phyloP scores from a whole-genome alignment of 2,113 vertebrate species.

The Brachyistius frenatus region DNA sequence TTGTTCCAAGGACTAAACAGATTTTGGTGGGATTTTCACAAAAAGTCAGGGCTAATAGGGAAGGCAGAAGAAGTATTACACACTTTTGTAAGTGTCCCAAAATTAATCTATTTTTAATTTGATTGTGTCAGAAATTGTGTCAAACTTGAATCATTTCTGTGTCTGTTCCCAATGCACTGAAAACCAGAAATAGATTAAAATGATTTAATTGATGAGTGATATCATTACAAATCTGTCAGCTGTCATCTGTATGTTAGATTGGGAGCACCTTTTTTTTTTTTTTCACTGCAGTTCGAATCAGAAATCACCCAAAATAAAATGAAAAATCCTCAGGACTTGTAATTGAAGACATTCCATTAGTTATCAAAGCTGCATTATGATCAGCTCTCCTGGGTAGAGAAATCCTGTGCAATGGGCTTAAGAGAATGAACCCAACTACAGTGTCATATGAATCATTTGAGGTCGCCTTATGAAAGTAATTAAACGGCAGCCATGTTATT shows the following conservation, averaged over 20 bases:
- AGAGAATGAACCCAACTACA: slow-evolving; percentile 2
- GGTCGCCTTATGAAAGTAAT: no score
- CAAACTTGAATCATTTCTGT: background rate
- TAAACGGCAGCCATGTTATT: no score
- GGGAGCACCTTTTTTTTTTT: no score
- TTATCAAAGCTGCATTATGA: no score
- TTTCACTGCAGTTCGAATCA: no score
- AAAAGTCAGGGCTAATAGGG: background rate
- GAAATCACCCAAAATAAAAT: no score
- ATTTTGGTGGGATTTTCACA: background rate
- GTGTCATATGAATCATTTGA: background rate
- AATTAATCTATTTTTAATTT: background rate
- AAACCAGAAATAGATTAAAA: background rate
- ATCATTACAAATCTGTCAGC: background rate
- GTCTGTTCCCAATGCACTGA: background rate
- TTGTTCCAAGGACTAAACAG: slow-evolving; percentile 3
- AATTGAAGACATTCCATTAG: no score
- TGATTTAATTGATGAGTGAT: background rate
- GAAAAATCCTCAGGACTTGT: no score
- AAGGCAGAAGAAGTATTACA: background rate
- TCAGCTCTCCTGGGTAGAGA: no score
- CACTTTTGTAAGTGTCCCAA: background rate
- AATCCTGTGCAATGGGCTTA: background rate
- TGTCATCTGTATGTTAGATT: no score
- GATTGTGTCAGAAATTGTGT: background rate